Conservation (phyloP, 2,113 vertebrate genomes). For the Deroptyus accipitrinus region DNA sequence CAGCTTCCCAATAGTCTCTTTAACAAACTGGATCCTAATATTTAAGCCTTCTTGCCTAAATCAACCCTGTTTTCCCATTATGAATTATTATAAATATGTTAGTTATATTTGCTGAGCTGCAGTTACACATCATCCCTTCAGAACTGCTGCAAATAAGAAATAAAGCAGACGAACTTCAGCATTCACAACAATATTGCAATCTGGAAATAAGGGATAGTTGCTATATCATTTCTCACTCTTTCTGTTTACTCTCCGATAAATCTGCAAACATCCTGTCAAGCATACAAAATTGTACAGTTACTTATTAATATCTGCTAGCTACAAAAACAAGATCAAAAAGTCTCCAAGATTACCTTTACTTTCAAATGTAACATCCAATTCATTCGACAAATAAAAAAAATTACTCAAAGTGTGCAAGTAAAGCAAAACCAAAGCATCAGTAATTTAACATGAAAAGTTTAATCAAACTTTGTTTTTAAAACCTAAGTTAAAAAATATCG, state of each 20-base stretch:
- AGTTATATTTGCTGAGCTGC: not conserved
- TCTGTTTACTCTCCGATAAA: not conserved
- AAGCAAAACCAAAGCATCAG: not conserved
- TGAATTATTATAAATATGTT: not conserved
- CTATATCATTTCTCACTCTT: not conserved
- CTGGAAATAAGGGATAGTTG: not conserved
- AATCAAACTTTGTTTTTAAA: not conserved
- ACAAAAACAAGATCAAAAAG: conserved; percentile 20
- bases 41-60: not conserved
- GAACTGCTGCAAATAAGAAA: not conserved
- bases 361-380: conserved; percentile 8
- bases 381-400: not conserved
- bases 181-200: not conserved
- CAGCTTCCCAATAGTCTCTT: not conserved
- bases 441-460: not conserved
- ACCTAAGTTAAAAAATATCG: not conserved
- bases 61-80: not conserved
- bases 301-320: conserved; percentile 56
- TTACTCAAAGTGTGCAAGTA: not conserved
- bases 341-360: conserved; percentile 37
- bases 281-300: conserved; percentile 28
- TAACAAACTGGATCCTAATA: not conserved
- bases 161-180: not conserved
- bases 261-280: conserved; percentile 9
- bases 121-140: not conserved